Base-by-base conservation (phyloP, 2,888 invertebrate genomes). In the Salticus scenicus region DNA sequence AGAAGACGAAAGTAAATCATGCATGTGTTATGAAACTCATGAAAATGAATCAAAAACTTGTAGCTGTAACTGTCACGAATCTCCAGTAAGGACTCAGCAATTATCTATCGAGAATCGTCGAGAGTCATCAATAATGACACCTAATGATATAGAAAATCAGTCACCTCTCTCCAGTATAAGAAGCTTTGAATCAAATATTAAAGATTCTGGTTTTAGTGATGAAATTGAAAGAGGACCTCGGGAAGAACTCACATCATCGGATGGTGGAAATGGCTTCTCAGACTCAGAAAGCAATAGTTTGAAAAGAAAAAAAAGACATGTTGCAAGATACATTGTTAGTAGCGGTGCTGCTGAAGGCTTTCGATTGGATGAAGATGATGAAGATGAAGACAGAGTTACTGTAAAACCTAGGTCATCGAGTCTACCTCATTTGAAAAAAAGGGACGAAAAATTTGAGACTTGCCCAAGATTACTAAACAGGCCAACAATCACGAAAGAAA, bases 401-500 rank as follows among this genome's bases (percentile, higher is more conserved):
- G 66, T 69, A 57, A 76, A 77, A 57, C 83, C 86, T 24, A 66
- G 82, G 30, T 79, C 86, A 31, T 77, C 86, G 5, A 77, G 79
- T 57, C 47, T 79, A 47, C 81, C 80, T 24, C 81, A 67, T 37
- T 71, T 85, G 70, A 79, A 57, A 27, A 83, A 69, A 51, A 78
- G 20, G 51, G 85, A 82, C 0, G 67, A 69, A 17, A 66, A 42
- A 31, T 51, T 33, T 17, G 85, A 80, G 24, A 73, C 73, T 0
- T 84, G 70, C 24, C 78, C 72, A 0, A 74, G 83, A 28, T 67
- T 87, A 20, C 70, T 84, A 28, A 81, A 75, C 20, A 80, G 88
- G 24, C 84, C 79, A 0, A 95, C 96, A 0, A 95, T 97, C 0
- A 96, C 96, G 0, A 95, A 96, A 90, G 94, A 95, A 84, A 96